phyloP scores from a whole-genome alignment of 2,888 invertebrate species.

The Stenichneumon culpator region DNA sequence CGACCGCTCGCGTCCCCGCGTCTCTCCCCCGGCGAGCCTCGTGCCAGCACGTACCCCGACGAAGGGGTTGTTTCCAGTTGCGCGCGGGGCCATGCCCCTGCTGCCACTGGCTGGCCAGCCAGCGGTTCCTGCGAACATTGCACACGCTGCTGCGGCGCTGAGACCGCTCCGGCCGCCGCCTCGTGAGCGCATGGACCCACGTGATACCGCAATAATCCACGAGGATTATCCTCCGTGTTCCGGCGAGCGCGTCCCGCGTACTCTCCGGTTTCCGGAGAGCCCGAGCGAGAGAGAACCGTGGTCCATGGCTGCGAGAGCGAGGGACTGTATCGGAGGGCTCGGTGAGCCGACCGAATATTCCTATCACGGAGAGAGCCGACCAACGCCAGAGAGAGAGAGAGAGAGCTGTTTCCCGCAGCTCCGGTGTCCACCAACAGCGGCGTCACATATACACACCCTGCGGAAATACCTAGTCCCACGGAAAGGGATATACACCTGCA shows the following conservation, averaged over 20 bases:
- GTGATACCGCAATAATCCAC: conserved; percentile 85
- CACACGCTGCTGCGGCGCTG: conserved; percentile 51
- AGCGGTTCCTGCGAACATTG: conserved; percentile 56
- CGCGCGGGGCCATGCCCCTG: conserved; percentile 56
- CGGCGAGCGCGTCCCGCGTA: conserved; percentile 59
- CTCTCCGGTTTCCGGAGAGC: conserved; percentile 61
- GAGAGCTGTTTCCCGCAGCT: conserved; percentile 48
- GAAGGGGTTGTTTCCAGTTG: conserved; percentile 69
- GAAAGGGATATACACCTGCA: conserved; percentile 67
- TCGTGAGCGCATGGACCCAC: conserved; percentile 83
- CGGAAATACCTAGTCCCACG: conserved; percentile 57
- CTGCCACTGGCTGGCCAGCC: conserved; percentile 47
- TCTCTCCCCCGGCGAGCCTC: conserved; percentile 55
- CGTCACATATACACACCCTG: conserved; percentile 25
- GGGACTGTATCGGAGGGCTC: conserved; percentile 75
- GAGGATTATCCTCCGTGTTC: conserved; percentile 83
- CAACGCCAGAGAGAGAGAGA: conserved; percentile 60
- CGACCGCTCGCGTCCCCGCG: conserved; percentile 44
- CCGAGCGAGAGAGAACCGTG: conserved; percentile 51
- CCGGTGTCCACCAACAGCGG: conserved; percentile 16
- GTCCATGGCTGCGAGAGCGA: conserved; percentile 67
- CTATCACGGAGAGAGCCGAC: conserved; percentile 77
- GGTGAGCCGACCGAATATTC: conserved; percentile 81
- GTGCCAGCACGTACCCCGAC: conserved; percentile 66
- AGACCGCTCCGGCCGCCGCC: conserved; percentile 74